Base-by-base conservation (phyloP, 37 sponge, comb jelly and placozoan genomes). In the Dysidea cf. avara region DNA sequence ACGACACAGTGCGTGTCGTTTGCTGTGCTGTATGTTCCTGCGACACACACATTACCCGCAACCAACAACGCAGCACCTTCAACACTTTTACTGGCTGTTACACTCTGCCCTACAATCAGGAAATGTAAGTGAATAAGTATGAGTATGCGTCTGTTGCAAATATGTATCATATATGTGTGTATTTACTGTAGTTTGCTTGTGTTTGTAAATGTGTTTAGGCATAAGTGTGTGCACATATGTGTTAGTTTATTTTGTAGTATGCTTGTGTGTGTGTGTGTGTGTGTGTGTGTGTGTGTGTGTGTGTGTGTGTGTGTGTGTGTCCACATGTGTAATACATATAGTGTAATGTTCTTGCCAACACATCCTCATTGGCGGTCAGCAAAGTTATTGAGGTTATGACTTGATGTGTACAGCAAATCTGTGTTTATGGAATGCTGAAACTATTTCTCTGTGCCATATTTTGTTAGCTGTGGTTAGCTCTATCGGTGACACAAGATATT, bases 21-120 rank as follows among this genome's bases (percentile, higher is more conserved):
- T 96, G 13, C 82, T 96, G 39, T 96, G 94, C 66, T 63, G 74
- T 0, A 89, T 85, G 66, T 56, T 68, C 54, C 64, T 96, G 40
- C 40, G 73, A 2, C 82, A 85, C 64, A 80, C 74, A 70, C 77
- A 67, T 78, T 69, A 73, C 28, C 69, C 71, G 14, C 81, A 72
- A 9, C 35, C 83, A 2, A 56, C 16, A 3, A 14, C 53, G 0
- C 74, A 79, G 9, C 9, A 43, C 54, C 81, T 92, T n/a, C 25
- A 62, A 0, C 80, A 77, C 51, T 96, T 96, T 74, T 96, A 92
- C 57, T 70, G 58, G 22, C 90, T 87, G 37, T 43, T 96, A 20
- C 76, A 81, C 46, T 18, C 7, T 0, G 81, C 78, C 25, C 72
- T 90, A 3, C 69, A 81, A 22, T 64, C 81, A 48, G 17, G 34